Base-by-base conservation (phyloP, 2,888 invertebrate genomes). In the Myathropa florea region DNA sequence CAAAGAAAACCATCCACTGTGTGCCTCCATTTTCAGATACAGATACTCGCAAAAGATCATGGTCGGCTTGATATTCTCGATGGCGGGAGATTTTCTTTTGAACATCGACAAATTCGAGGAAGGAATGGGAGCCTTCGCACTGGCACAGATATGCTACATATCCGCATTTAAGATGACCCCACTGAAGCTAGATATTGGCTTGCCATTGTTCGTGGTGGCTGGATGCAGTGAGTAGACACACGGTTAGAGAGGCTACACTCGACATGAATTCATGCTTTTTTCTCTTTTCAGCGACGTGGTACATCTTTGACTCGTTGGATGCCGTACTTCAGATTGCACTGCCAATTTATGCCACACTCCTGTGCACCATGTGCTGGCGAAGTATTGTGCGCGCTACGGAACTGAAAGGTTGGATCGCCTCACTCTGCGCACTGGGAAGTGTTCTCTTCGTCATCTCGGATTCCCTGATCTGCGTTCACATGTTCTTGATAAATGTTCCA, bases 301-400 rank as follows among this genome's bases (percentile, higher is more conserved):
- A 91, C n/a, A 83, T 92, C 21, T 89, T 89, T 30, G 88, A 90
- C 0, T 70, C 89, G n/a, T 89, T 93, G 57, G 91, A 89, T 88
- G 90, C 88, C 9, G 88, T 91, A 70, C 92, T 95, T 28, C 90
- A 94, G 36, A 88, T 94, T 88, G 95, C 95, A 60, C 95, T 97
- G 89, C 96, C 96, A 53, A 91, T 95, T 71, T 98, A 98, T 92
- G 94, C 95, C 59, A 90, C 94, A 70, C 93, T 98, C 65, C 94
- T 98, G 86, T 94, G 94, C 84, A 95, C 95, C 9, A 97, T 97
- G 97, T 94, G 95, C 68, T 98, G 97, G 97, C 94, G 98, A 87
- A 96, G 96, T 0, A 93, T 95, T 75, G 96, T 96, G 0, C 93
- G 96, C 18, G 90, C 90, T 10, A 78, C 83, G 4, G 71, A 86